Evolutionary conservation across 2,888 invertebrate genomes (phyloP).

Genomic region (Phragmatobia fuliginosa): DNA sequence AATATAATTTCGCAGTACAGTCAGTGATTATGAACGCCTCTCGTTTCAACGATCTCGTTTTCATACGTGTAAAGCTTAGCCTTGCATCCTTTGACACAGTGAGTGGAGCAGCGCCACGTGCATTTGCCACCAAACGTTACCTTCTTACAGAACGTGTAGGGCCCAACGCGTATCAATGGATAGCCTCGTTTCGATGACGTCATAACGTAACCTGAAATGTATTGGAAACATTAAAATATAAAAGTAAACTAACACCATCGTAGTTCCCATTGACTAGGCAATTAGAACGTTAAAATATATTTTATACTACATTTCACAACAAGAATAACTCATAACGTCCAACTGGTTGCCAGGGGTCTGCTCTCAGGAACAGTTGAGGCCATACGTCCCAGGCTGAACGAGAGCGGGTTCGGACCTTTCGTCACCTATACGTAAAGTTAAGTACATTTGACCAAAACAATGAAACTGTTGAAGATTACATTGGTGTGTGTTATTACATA

Average conservation of each 20-base stretch:
- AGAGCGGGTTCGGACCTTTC: no score
- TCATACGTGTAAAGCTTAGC: slow-evolving; percentile 14
- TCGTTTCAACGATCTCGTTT: slow-evolving; percentile 14
- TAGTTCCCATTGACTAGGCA: not conserved
- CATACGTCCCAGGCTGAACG: no score
- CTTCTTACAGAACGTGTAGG: slow-evolving; percentile 17
- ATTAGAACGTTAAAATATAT: no score
- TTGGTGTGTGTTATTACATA: not conserved
- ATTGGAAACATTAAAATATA: not conserved
- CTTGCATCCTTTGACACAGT: slow-evolving; percentile 19
- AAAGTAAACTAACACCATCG: not conserved
- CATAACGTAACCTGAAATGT: slow-evolving; percentile 15
- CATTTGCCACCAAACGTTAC: slow-evolving; percentile 17
- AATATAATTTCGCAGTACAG: not conserved
- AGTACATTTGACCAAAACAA: no score
- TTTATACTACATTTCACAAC: no score
- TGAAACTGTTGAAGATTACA: not conserved
- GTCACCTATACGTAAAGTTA: no score
- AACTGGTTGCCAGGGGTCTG: no score
- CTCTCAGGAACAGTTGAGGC: no score
- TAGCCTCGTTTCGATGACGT: slow-evolving; percentile 17
- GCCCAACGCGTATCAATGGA: slow-evolving; percentile 14
- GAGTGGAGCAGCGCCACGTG: slow-evolving; percentile 26
- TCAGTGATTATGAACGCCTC: slow-evolving; percentile 18
- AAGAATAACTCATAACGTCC: no score